Conservation (phyloP, 1,140 invertebrate genomes). For the Phortica variegata region DNA sequence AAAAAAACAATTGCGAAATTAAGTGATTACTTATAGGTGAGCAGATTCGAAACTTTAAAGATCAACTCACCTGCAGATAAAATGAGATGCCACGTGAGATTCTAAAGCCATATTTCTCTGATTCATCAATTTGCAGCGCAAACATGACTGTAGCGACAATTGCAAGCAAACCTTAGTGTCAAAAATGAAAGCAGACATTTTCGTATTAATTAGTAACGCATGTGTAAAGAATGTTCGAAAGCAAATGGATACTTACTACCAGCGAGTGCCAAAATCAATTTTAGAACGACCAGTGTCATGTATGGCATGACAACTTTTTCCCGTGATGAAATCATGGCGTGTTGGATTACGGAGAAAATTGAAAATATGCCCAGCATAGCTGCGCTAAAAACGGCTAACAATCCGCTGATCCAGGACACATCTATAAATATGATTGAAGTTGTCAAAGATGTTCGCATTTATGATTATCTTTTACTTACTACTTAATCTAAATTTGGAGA, state of each 20-base stretch:
- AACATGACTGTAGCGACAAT: slow-evolving; percentile 77
- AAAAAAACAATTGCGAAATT: background rate
- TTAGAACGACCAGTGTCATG: slow-evolving; percentile 70
- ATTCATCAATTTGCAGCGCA: slow-evolving; percentile 77
- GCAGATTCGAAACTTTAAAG: background rate
- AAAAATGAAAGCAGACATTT: background rate
- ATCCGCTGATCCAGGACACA: slow-evolving; percentile 75
- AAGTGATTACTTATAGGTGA: background rate
- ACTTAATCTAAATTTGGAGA: slow-evolving; percentile 74
- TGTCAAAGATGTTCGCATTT: background rate
- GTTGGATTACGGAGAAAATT: slow-evolving; percentile 73
- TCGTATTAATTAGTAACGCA: background rate
- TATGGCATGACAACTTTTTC: slow-evolving; percentile 77
- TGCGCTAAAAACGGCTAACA: slow-evolving; percentile 71
- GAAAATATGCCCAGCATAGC: slow-evolving; percentile 72
- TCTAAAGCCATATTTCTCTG: slow-evolving; percentile 69
- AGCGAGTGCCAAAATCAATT: slow-evolving; percentile 72
- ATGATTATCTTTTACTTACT: slow-evolving; percentile 61
- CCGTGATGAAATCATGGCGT: slow-evolving; percentile 80
- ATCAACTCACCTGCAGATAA: slow-evolving; percentile 74
- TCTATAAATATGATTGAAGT: slow-evolving; percentile 62
- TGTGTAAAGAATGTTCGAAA: background rate
- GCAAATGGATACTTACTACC: slow-evolving; percentile 65
- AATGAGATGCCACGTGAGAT: slow-evolving; percentile 77
- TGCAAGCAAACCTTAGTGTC: slow-evolving; percentile 70